Evolutionary conservation across 2,888 invertebrate genomes (phyloP), one percentile per base, ranked within the genome.

Genomic region (Lissocephala sabroskyi): DNA sequence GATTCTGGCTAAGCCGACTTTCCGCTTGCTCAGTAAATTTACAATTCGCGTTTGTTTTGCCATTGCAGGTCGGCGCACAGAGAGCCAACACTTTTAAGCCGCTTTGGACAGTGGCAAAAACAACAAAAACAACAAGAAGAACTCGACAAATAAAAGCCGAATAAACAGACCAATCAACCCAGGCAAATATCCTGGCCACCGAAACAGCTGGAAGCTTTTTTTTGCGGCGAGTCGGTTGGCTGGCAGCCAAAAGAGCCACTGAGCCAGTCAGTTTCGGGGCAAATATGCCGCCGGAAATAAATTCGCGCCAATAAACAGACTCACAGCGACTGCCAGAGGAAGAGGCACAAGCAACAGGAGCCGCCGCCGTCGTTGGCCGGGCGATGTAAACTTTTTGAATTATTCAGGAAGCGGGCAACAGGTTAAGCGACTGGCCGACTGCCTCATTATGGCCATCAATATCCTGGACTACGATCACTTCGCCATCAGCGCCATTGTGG

Each of bases 401-500:
- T 58, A 56, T 56, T 56, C 26, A 56, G 48, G 46, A 11, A 2
- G 3, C 5, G 3, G 26, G 32, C 18, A 32, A 42, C 6, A 23
- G 3, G 7, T 5, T 5, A 23, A 23, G 3, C n/a, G 35, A 35
- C 3, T 16, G 16, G 14, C 35, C 35, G n/a, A n/a, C n/a, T n/a
- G 16, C 13, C 1, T 13, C 17, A 28, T 14, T 46, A 85, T 85
- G 85, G 81, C 83, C 43, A 79, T 85, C 36, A 78, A 79, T 48
- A 74, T 94, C 63, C 87, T 93, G 82, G 95, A 95, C 84, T 89
- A 89, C 70, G 92, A 94, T 85, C 94, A 95, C 85, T 90, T 93
- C 82, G 93, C 93, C 60, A 90, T 95, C 59, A 93, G 94, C 85
- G 94, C 93, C 19, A 93, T 94, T 84, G 93, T 94, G 41, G 92